These are phyloP conservation scores for Prosapia bicincta DNA, from an alignment of 2,888 invertebrate species.

Conservation along the genomic window DNA sequence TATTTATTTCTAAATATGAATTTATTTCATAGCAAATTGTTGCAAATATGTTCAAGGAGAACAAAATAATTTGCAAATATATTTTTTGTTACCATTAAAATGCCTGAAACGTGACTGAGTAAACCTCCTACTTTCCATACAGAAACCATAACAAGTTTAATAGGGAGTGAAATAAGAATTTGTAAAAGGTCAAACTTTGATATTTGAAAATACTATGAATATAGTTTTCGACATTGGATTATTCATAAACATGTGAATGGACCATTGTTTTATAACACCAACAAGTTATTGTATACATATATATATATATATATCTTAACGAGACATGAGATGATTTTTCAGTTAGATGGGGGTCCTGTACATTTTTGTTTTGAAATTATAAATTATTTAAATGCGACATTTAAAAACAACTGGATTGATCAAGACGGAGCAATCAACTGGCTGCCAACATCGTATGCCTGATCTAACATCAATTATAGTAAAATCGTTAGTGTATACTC, in stretches of 20 bases:
- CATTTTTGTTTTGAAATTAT: not conserved
- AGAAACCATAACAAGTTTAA: too few species aligned
- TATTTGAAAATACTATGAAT: too few species aligned
- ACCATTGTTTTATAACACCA: slow-evolving; percentile 3
- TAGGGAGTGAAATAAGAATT: too few species aligned
- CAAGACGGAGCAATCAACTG: slow-evolving; percentile 1
- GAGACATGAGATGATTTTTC: slow-evolving; percentile 1
- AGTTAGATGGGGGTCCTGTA: not conserved
- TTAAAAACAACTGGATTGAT: not conserved
- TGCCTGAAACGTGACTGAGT: too few species aligned
- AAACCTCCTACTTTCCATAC: too few species aligned
- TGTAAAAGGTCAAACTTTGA: too few species aligned
- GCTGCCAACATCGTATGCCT: not conserved
- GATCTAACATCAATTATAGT: not conserved
- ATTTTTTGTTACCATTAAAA: too few species aligned
- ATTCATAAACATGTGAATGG: slow-evolving; percentile 8
- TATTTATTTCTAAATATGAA: too few species aligned
- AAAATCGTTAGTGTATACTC: not conserved
- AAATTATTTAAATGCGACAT: not conserved
- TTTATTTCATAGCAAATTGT: too few species aligned
- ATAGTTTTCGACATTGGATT: slow-evolving; percentile 2
- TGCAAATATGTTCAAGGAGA: too few species aligned
- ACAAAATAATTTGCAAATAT: too few species aligned
- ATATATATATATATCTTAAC: not conserved
- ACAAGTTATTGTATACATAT: not conserved